These are phyloP conservation scores for Diadumene lineata DNA, from an alignment of 92 coral and sea anemone species.

Conservation along the genomic window DNA sequence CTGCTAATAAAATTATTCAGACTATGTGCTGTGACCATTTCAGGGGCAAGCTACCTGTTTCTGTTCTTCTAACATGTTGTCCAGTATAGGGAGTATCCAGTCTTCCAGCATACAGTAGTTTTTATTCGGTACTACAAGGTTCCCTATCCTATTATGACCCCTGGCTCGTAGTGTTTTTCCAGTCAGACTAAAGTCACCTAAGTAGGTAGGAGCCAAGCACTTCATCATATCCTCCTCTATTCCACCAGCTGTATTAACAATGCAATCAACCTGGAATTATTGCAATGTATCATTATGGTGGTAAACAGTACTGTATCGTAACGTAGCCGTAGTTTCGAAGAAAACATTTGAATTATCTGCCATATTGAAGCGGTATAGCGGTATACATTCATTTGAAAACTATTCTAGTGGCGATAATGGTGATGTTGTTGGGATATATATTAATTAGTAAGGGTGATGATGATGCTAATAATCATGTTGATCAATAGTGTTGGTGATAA, in stretches of 20 bases:
- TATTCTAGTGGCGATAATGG: neutral
- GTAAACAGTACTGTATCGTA: neutral
- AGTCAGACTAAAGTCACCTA: slow-evolving; percentile 80
- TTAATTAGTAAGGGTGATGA: neutral
- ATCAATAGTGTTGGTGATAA: neutral
- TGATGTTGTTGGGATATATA: neutral
- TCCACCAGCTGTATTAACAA: slow-evolving; percentile 91
- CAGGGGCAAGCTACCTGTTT: too few relatives aligned
- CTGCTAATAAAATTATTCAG: too few relatives aligned
- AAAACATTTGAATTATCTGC: neutral
- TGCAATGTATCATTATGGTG: neutral
- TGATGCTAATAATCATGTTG: neutral
- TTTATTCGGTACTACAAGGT: slow-evolving; percentile 81
- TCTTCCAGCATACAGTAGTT: slow-evolving; percentile 88
- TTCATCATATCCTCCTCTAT: slow-evolving; percentile 96
- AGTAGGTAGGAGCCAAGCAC: slow-evolving; percentile 85
- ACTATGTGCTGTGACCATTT: too few relatives aligned
- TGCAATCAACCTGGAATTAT: slow-evolving; percentile 73
- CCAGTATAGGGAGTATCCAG: slow-evolving; percentile 82
- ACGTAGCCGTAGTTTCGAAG: neutral
- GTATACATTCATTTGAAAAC: too few relatives aligned
- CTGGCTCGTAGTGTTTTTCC: slow-evolving; percentile 76
- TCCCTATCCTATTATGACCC: slow-evolving; percentile 92
- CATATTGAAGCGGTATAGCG: too few relatives aligned
- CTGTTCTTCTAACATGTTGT: slow-evolving; percentile 86